These are phyloP conservation scores for Hemaris fuciformis DNA, from an alignment of 2,888 invertebrate species.

Conservation along the genomic window DNA sequence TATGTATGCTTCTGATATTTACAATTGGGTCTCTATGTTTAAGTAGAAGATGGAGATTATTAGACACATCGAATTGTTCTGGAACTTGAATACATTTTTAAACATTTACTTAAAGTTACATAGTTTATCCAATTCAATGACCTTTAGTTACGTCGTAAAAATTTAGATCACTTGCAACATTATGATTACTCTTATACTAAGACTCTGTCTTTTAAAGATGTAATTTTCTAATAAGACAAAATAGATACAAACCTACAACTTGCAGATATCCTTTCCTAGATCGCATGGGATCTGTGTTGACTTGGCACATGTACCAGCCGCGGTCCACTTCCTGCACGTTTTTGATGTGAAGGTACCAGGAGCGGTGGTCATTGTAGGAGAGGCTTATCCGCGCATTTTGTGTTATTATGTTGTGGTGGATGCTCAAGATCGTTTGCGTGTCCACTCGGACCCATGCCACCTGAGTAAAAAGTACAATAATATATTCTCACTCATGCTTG, in stretches of 20 bases:
- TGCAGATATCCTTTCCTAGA: constrained; percentile 94
- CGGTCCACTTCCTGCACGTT: constrained; percentile 93
- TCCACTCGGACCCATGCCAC: constrained; percentile 97
- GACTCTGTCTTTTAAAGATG: too few species aligned
- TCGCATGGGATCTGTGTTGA: constrained; percentile 97
- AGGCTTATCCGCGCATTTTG: constrained; percentile 94
- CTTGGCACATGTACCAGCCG: constrained; percentile 96
- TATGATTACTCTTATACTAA: too few species aligned
- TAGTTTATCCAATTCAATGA: too few species aligned
- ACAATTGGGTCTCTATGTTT: too few species aligned
- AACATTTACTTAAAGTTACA: too few species aligned
- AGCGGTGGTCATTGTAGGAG: constrained; percentile 93
- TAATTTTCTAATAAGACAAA: neutral
- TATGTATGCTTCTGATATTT: too few species aligned
- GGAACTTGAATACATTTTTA: too few species aligned
- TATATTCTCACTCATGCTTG: too few species aligned
- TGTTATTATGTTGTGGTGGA: constrained; percentile 95
- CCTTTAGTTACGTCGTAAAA: neutral
- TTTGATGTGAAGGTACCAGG: constrained; percentile 95
- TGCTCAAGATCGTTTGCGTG: constrained; percentile 95
- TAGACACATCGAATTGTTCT: too few species aligned
- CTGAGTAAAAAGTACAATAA: constrained; percentile 63
- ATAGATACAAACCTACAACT: constrained; percentile 90
- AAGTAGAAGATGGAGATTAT: too few species aligned
- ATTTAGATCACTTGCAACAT: too few species aligned